Evolutionary conservation across 2,113 vertebrate genomes (phyloP).

Genomic region (Thalassoma bifasciatum): DNA sequence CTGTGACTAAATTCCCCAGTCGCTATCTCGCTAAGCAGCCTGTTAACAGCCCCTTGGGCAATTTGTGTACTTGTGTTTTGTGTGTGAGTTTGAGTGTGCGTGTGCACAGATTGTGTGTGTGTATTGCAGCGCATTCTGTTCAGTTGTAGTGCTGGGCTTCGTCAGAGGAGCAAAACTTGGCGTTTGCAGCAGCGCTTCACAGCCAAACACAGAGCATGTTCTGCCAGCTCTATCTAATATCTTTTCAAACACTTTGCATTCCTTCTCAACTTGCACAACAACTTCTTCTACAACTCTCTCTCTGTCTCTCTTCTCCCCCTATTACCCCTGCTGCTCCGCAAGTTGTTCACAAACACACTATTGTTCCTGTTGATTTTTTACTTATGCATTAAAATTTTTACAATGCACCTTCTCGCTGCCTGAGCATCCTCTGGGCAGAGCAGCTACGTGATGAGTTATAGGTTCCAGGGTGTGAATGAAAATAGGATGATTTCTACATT

Average conservation of each 20-base stretch:
- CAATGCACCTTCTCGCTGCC: constrained; percentile 45
- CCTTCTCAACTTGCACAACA: constrained; percentile 72
- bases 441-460: constrained; percentile 1
- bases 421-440: constrained; percentile 45
- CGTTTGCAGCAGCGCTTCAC: constrained; percentile 53
- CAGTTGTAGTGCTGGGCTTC: constrained; percentile 51
- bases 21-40: constrained; percentile 49
- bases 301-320: constrained; percentile 16
- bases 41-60: constrained; percentile 70
- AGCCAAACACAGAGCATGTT: constrained; percentile 77
- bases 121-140: constrained; percentile 60
- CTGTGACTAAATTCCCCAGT: constrained; percentile 56
- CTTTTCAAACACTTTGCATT: constrained; percentile 77
- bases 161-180: constrained; percentile 67
- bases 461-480: constrained; percentile 31
- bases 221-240: constrained; percentile 76
- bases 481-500: constrained; percentile 4
- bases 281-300: constrained; percentile 62
- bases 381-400: constrained; percentile 39
- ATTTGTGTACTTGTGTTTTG: constrained; percentile 7
- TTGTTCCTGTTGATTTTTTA: constrained; percentile 62
- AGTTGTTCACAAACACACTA: constrained; percentile 57
- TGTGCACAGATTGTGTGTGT: constrained; percentile 14
- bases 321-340: constrained; percentile 50
- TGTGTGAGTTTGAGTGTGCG: constrained; percentile 8